phyloP scores from a whole-genome alignment of 1,140 invertebrate genomes.

The Bombus ignitus region DNA sequence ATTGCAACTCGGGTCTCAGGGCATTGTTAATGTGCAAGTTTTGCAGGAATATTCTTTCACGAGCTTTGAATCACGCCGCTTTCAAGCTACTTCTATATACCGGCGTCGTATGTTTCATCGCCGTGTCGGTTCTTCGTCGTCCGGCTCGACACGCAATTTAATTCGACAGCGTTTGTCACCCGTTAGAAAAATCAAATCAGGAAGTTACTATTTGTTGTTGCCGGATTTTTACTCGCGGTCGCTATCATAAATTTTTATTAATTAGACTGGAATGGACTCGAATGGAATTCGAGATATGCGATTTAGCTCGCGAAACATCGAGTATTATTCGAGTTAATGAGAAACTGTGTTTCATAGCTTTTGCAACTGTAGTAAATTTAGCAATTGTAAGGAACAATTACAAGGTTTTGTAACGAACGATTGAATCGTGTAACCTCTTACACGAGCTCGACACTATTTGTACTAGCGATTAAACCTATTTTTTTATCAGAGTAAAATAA shows the following conservation, averaged over 20 bases:
- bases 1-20: slow-evolving; percentile 52
- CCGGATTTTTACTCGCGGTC: neutral
- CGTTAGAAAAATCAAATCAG: slow-evolving; percentile 14
- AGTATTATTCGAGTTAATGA: neutral
- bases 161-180: neutral
- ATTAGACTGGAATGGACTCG: too few species aligned
- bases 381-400: neutral
- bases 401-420: neutral
- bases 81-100: neutral
- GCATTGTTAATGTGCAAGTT: slow-evolving; percentile 12
- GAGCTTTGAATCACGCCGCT: neutral
- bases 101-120: neutral
- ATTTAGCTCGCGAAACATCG: neutral
- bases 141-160: neutral
- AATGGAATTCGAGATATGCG: neutral
- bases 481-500: neutral
- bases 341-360: neutral
- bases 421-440: too few species aligned
- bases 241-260: neutral
- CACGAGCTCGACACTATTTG: neutral
- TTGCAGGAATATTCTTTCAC: slow-evolving; percentile 5
- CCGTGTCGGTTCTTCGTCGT: neutral
- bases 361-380: too few species aligned
- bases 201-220: neutral
- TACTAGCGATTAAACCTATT: too few species aligned